Evolutionary conservation across 2,113 vertebrate species (phyloP).

Genomic region (Neopipo cinnamomea): DNA sequence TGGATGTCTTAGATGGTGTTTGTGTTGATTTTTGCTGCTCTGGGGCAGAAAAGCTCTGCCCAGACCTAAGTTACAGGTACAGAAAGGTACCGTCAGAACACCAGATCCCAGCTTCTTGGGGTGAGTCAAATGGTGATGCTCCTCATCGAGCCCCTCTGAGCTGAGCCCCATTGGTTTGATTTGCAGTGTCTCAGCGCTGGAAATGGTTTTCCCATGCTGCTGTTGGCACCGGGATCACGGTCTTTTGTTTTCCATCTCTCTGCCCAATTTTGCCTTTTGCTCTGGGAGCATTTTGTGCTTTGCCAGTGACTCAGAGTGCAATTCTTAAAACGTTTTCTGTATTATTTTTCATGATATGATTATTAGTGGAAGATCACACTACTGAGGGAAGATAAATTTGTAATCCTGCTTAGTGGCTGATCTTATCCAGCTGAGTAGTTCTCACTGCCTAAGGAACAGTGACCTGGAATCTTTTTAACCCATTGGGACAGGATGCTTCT

Average conservation of each 20-base stretch:
- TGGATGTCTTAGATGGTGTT: background rate
- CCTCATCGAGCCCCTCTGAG: background rate
- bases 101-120: accelerated
- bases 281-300: accelerated
- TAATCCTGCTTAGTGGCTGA: conserved; percentile 42
- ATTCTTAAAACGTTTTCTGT: background rate
- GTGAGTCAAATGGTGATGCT: background rate
- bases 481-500: background rate
- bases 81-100: accelerated
- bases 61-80: background rate
- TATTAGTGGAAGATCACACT: conserved; percentile 15
- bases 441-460: conserved; percentile 31
- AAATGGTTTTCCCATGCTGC: accelerated
- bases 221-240: background rate
- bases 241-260: background rate
- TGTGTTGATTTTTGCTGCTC: background rate
- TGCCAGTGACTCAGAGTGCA: background rate
- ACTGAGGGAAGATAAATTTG: background rate
- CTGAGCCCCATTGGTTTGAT: background rate
- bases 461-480: conserved; percentile 31
- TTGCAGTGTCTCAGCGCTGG: background rate
- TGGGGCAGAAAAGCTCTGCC: background rate
- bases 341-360: background rate
- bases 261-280: background rate
- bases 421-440: conserved; percentile 27